phyloP scores from a whole-genome alignment of 2,113 vertebrate species.

The Falco punctatus region DNA sequence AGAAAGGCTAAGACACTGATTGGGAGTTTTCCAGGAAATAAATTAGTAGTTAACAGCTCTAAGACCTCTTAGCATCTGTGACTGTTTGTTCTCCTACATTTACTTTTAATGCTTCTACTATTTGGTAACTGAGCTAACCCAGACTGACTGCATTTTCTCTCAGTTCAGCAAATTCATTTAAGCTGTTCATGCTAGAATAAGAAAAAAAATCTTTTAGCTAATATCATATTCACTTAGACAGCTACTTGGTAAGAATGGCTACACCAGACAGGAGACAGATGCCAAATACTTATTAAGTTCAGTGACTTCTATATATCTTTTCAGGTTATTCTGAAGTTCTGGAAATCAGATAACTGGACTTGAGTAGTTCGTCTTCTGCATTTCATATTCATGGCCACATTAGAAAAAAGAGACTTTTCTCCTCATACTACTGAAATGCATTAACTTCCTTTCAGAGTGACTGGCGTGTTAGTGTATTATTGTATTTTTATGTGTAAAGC shows the following conservation, averaged over 20 bases:
- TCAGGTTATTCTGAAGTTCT: neutral
- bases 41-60: slow-evolving; percentile 26
- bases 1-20: neutral
- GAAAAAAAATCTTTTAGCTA: neutral
- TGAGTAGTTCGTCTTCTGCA: neutral
- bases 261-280: neutral
- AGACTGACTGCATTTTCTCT: neutral
- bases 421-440: neutral
- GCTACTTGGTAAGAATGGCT: neutral
- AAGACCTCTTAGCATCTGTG: slow-evolving; percentile 5
- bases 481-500: neutral
- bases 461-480: neutral
- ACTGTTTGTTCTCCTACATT: slow-evolving; percentile 3
- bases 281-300: neutral
- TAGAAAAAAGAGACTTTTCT: neutral
- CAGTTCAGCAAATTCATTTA: slow-evolving; percentile 10
- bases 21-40: slow-evolving; percentile 17
- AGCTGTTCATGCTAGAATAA: neutral
- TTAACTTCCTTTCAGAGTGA: neutral
- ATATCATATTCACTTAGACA: neutral
- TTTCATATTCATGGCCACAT: neutral
- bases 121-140: neutral
- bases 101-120: neutral
- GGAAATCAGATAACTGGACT: neutral
- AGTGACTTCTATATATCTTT: neutral